Conservation (phyloP, 2,113 vertebrate genomes). For the Gorsachius goisagi region DNA sequence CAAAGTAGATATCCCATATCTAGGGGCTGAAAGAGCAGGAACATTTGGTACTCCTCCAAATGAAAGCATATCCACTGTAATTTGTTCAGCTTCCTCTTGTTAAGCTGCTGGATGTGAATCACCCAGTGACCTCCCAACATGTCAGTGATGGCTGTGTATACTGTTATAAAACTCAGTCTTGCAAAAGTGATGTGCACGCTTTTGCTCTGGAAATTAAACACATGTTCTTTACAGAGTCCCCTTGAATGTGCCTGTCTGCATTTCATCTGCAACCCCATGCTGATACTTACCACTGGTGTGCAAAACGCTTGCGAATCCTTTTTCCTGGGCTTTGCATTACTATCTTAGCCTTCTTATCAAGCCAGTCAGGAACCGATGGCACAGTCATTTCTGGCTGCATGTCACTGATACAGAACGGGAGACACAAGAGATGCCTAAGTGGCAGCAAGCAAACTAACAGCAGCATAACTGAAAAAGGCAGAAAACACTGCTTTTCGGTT, state of each 20-base stretch:
- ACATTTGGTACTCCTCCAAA: conserved; percentile 56
- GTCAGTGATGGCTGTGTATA: neutral
- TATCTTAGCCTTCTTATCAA: neutral
- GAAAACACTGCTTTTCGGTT: neutral
- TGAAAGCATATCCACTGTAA: conserved; percentile 6
- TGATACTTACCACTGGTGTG: neutral
- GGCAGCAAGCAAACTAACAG: neutral
- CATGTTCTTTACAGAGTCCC: neutral
- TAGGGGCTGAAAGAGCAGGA: neutral
- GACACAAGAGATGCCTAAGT: neutral
- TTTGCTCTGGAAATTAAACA: conserved; percentile 22
- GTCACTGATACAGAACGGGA: neutral
- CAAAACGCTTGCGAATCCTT: neutral
- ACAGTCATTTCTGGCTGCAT: neutral
- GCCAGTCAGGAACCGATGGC: neutral
- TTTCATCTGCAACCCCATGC: neutral
- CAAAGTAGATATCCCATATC: conserved; percentile 11
- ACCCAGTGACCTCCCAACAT: neutral
- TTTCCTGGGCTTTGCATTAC: neutral
- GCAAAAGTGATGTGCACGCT: neutral
- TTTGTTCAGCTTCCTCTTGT: conserved; percentile 39
- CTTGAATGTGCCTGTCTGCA: neutral
- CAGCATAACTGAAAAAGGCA: neutral
- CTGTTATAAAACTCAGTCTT: neutral
- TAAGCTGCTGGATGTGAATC: conserved; percentile 50